Conservation (phyloP, 2,888 invertebrate genomes). For the Eupithecia pulchellata region DNA sequence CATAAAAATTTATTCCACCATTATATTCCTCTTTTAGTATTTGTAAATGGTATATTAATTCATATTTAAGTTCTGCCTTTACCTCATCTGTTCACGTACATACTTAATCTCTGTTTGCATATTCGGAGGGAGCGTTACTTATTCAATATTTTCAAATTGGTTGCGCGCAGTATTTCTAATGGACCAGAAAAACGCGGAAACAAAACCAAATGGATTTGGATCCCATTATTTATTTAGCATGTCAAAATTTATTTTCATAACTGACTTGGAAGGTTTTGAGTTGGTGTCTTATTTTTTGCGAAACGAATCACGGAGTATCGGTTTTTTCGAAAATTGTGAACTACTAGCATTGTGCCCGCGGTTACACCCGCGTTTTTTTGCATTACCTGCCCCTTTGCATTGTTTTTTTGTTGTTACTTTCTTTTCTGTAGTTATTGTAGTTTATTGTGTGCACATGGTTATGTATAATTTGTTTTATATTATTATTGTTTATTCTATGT, state of each 20-base stretch:
- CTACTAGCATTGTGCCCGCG: too few relatives aligned
- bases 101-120: conserved; percentile 60
- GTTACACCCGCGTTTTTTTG: too few relatives aligned
- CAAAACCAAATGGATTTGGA: conserved; percentile 76
- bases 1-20: too few relatives aligned
- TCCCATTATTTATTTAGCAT: conserved; percentile 75
- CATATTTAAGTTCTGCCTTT: background rate
- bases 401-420: too few relatives aligned
- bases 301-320: background rate
- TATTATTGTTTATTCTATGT: too few relatives aligned
- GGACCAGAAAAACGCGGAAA: conserved; percentile 74
- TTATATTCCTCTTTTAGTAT: too few relatives aligned
- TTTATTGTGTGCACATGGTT: too few relatives aligned
- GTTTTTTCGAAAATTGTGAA: too few relatives aligned
- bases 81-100: conserved; percentile 28
- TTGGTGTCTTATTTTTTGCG: conserved; percentile 30
- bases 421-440: too few relatives aligned
- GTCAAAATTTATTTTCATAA: conserved; percentile 58
- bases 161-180: conserved; percentile 70
- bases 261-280: conserved; percentile 44
- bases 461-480: too few relatives aligned
- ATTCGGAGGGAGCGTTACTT: conserved; percentile 72
- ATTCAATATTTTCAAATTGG: conserved; percentile 84
- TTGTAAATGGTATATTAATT: too few relatives aligned
- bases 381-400: too few relatives aligned